A percentile compares a stretch with the other conserved stretches of the same genome.
Evolutionary conservation across 2,113 vertebrate species (phyloP).

Genomic region (Cyphomyrus discorhynchus): DNA sequence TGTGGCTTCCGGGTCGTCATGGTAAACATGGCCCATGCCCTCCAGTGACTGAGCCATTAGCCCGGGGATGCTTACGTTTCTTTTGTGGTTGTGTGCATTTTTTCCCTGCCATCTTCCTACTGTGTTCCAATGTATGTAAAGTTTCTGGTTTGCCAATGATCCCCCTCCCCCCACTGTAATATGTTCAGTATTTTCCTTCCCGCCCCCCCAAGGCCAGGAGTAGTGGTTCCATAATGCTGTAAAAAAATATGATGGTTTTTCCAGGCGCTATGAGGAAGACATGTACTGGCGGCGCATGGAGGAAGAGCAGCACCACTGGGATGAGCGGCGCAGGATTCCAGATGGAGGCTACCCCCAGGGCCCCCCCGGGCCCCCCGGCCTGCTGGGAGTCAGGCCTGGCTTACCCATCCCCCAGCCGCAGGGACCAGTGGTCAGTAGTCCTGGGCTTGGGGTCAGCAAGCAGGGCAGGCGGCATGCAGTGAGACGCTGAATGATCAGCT

Average conservation of each 20-base stretch:
- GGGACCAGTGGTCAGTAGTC: conserved; percentile 76
- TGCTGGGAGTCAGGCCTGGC: conserved; percentile 88
- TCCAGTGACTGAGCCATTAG: background rate
- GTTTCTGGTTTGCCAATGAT: background rate
- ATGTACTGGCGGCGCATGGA: conserved; percentile 99
- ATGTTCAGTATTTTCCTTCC: background rate
- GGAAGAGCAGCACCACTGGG: conserved; percentile 96
- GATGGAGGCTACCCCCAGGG: conserved; percentile 87
- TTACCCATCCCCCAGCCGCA: conserved; percentile 84
- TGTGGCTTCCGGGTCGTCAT: too few species aligned
- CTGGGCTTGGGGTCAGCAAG: too few species aligned
- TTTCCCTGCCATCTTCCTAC: background rate
- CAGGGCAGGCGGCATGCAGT: background rate
- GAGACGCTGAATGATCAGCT: background rate
- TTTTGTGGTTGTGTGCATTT: background rate
- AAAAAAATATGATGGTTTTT: background rate
- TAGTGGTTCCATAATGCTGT: background rate
- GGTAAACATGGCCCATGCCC: background rate
- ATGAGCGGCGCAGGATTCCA: conserved; percentile 82
- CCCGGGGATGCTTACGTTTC: background rate
- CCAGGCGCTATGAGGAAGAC: conserved; percentile 91
- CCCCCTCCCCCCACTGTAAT: too few species aligned
- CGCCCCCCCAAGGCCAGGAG: background rate
- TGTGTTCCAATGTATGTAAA: background rate
- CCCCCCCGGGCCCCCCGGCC: conserved; percentile 81